Conservation (phyloP, 2,113 vertebrate genomes). For the Symphodus melops region DNA sequence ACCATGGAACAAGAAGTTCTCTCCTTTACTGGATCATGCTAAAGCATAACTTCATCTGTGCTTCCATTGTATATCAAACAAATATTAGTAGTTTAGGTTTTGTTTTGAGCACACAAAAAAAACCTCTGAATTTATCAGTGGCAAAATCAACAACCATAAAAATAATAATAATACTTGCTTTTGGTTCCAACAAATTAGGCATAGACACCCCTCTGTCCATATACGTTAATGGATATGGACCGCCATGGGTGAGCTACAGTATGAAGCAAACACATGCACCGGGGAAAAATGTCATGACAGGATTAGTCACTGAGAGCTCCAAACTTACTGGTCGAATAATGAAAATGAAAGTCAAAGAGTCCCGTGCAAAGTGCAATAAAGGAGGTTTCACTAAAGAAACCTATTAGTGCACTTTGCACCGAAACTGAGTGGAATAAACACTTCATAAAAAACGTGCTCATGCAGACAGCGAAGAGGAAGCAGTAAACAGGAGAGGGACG, state of each 20-base stretch:
- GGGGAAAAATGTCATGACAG: constrained; percentile 23
- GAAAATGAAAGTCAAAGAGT: not conserved
- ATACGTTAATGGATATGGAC: constrained; percentile 87
- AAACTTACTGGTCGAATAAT: not conserved
- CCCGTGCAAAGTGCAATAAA: too few relatives aligned
- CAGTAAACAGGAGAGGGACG: not conserved
- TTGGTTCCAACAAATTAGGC: constrained; percentile 99
- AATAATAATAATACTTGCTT: constrained; percentile 88
- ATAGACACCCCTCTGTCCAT: constrained; percentile 97
- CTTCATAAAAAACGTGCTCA: constrained; percentile 25
- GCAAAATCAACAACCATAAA: not conserved
- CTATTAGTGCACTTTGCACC: not conserved
- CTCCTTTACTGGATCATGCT: not conserved
- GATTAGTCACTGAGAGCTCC: constrained; percentile 24
- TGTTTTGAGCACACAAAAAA: too few relatives aligned
- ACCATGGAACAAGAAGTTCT: not conserved
- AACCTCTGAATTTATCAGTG: not conserved
- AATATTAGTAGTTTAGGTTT: too few relatives aligned
- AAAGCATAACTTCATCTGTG: not conserved
- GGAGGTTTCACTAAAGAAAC: too few relatives aligned
- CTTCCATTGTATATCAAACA: too few relatives aligned
- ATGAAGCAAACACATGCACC: constrained; percentile 81
- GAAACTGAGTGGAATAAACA: not conserved
- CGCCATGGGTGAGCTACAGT: constrained; percentile 88
- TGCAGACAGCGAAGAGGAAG: not conserved